phyloP scores from a whole-genome alignment of 2,113 vertebrate genomes.

The Gadus chalcogrammus region DNA sequence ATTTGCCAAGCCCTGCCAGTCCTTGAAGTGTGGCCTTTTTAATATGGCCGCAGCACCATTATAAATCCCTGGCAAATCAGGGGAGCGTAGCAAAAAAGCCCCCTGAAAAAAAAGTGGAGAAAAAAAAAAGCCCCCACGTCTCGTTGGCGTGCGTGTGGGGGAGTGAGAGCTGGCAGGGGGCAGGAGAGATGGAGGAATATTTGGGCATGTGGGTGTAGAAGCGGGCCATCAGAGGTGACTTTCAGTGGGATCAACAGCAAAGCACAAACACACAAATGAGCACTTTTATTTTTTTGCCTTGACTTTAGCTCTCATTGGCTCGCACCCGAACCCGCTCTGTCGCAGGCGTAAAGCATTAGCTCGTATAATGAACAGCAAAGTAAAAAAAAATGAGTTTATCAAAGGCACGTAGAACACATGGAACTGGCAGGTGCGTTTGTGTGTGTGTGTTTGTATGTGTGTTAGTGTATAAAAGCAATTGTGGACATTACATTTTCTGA shows the following conservation, averaged over 20 bases:
- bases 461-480: background rate
- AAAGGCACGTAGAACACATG: conserved; percentile 36
- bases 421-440: conserved; percentile 18
- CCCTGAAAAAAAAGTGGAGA: no score
- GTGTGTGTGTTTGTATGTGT: background rate
- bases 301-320: background rate
- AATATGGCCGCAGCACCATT: conserved; percentile 33
- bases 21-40: conserved; percentile 46
- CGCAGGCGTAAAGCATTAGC: conserved; percentile 53
- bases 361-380: conserved; percentile 24
- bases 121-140: conserved; percentile 11
- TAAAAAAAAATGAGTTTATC: conserved; percentile 15
- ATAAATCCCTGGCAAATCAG: conserved; percentile 57
- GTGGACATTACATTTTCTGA: conserved; percentile 7
- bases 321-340: background rate
- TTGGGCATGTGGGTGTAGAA: conserved; percentile 53
- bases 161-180: conserved; percentile 58
- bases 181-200: conserved; percentile 60
- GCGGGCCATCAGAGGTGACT: conserved; percentile 69
- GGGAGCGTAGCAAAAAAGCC: background rate
- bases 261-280: conserved; percentile 39
- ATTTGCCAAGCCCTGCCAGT: conserved; percentile 11
- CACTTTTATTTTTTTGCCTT: conserved; percentile 7
- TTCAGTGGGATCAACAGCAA: conserved; percentile 64
- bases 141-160: conserved; percentile 52